Base-by-base conservation (phyloP, 2,888 invertebrate species). In the Cerastoderma edule region DNA sequence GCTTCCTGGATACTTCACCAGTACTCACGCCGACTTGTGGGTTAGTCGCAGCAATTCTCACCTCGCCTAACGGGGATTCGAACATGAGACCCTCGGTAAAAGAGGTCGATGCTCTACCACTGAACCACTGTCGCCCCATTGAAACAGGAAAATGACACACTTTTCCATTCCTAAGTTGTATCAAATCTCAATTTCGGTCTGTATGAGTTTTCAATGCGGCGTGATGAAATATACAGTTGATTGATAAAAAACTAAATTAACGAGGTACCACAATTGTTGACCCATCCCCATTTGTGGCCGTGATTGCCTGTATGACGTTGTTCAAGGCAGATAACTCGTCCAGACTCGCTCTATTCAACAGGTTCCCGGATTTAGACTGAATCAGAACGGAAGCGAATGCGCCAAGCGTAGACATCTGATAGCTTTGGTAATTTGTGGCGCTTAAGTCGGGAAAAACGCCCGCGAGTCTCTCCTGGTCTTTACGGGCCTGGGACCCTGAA, bases 361-460 rank as follows among this genome's bases (percentile, higher is more conserved):
- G 44, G 30, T 75, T 72, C 5, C 79, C 79, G 13, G 65, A 46
- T 4, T 72, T 75, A 4, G 69, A 64, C 48, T 46, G 39, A 6
- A 79, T 46, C 1, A 75, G 54, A 28, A 75, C 60, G 19, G 66
- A 44, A 4, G 69, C 79, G 35, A 50, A 72, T 28, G 30, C 50
- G 2, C 69, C 75, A 6, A 46, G 39, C 8, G 35, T 28, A 6
- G 64, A 22, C n/a, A 70, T 39, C 56, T 74, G 74, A 8, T 65
- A 50, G 19, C 33, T 39, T 16, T 66, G 66, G 46, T 66, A 72
- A 33, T 75, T 72, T 0, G 67, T 46, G 3, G 69, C 75, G n/a
- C 79, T 69, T 3, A 69, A 44, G 57, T 79, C 79, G 3, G 79
- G 79, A 46, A 72, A 79, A 19, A 72, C 27, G 5, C 28, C 32